Base-by-base conservation (phyloP, 2,888 invertebrate species). In the Ceratothoa steindachneri region DNA sequence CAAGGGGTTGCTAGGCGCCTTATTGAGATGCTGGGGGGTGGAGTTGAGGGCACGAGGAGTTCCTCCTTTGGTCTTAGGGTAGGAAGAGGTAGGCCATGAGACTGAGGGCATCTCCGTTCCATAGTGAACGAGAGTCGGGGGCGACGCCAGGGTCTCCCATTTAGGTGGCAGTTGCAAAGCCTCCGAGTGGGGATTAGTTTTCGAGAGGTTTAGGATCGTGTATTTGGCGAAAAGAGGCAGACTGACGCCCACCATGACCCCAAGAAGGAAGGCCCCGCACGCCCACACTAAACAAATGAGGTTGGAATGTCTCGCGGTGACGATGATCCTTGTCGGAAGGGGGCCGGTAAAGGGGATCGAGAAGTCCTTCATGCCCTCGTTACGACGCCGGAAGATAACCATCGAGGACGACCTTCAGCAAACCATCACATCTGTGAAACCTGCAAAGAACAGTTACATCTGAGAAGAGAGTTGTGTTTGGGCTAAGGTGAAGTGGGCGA, bases 201-300 rank as follows among this genome's bases (percentile, higher is more conserved):
- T 29, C 1, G 67, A 3, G 22, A 1, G 15, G 22, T 19, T 30
- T 31, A 19, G 24, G 22, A 68, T 22, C 15, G 72, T 60, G n/a
- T 70, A 51, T 41, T 51, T 64, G 29, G 75, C 64, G 52, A 78
- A 71, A 64, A 78, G 71, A 41, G 78, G 78, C 41, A 78, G 64
- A 12, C 71, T 71, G 24, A 78, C 73, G 51, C 78, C 78, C 5
- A 78, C 69, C 22, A 72, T 71, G 24, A 75, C 73, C 71, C 78
- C 78, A 30, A 78, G 31, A 69, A 78, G 67, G 69, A 78, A 78
- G 71, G 78, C 78, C 27, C 73, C 30, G 60, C 22, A 52, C 65
- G 78, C 71, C 52, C 73, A 70, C 41, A 67, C 69, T 51, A 78
- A 55, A 41, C 78, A 78, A 29, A 65, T 67, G 51, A 75, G 72